Conservation (phyloP, 2,113 vertebrate species). For the Chloroceryle aenea region DNA sequence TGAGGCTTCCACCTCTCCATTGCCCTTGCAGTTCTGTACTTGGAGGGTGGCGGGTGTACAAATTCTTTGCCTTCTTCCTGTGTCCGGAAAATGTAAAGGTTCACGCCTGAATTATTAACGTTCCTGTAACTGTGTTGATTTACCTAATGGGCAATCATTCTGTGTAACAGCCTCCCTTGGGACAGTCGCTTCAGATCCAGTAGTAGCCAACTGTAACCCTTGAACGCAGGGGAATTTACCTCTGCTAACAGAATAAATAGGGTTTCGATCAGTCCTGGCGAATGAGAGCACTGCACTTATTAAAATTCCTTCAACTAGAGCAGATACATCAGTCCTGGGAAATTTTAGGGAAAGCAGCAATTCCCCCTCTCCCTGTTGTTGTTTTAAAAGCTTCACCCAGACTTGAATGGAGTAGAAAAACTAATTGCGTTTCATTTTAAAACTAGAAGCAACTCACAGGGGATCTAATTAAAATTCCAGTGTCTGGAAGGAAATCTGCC, state of each 20-base stretch:
- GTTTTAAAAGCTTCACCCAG: slow-evolving; percentile 63
- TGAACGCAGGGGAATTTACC: slow-evolving; percentile 28
- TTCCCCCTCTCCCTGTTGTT: slow-evolving; percentile 66
- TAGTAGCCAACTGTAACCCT: neutral
- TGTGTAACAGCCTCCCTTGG: slow-evolving; percentile 27
- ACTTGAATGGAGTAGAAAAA: slow-evolving; percentile 43
- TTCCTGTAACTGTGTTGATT: slow-evolving; percentile 35
- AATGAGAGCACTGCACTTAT: neutral
- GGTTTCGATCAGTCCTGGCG: slow-evolving; percentile 32
- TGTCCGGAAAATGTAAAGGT: neutral
- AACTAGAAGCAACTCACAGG: slow-evolving; percentile 32
- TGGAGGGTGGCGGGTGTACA: neutral
- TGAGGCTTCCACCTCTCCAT: neutral
- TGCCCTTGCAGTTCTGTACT: neutral
- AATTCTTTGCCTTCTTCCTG: neutral
- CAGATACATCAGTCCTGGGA: slow-evolving; percentile 16
- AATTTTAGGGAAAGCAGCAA: slow-evolving; percentile 51
- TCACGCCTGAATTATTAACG: neutral
- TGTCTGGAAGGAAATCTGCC: slow-evolving; percentile 49
- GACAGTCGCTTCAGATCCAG: neutral
- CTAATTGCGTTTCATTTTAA: slow-evolving; percentile 69
- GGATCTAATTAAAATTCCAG: slow-evolving; percentile 70
- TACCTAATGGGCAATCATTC: slow-evolving; percentile 51
- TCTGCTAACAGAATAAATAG: slow-evolving; percentile 44
- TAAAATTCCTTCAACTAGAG: slow-evolving; percentile 40